Percentiles rank a stretch among this genome's conserved stretches.
These are phyloP conservation scores for Drosophila subpulchrella DNA, from an alignment of 1,140 invertebrate species.

Conservation along the genomic window DNA sequence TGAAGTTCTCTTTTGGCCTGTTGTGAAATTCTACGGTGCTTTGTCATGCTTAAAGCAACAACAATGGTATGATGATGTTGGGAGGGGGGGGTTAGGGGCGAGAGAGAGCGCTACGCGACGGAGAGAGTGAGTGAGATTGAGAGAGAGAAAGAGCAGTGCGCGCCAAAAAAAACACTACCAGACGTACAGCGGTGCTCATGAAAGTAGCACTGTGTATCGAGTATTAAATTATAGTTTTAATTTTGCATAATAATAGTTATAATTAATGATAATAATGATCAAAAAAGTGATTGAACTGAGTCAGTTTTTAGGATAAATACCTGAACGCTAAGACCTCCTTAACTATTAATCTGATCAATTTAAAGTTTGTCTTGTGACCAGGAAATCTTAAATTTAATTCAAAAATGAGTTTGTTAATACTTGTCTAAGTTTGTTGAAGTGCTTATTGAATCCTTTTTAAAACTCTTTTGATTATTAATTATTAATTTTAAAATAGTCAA, in stretches of 20 bases:
- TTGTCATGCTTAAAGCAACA: slow-evolving; percentile 80
- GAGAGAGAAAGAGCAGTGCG: slow-evolving; percentile 62
- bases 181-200: slow-evolving; percentile 8
- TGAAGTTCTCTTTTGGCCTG: slow-evolving; percentile 74
- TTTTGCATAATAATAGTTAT: no score
- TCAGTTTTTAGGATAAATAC: no score
- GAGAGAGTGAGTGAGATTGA: slow-evolving; percentile 47
- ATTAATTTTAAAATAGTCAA: neutral
- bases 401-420: no score
- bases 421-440: neutral
- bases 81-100: slow-evolving; percentile 11
- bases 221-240: no score
- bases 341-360: no score
- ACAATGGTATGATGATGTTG: slow-evolving; percentile 8
- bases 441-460: no score
- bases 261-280: no score
- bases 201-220: neutral
- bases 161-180: slow-evolving; percentile 70
- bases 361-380: no score
- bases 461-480: no score
- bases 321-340: no score
- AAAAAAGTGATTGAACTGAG: no score
- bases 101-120: slow-evolving; percentile 1
- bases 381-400: no score
- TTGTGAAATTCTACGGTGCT: slow-evolving; percentile 83